Base-by-base conservation (phyloP, 2,888 invertebrate genomes). In the Belgica antarctica region DNA sequence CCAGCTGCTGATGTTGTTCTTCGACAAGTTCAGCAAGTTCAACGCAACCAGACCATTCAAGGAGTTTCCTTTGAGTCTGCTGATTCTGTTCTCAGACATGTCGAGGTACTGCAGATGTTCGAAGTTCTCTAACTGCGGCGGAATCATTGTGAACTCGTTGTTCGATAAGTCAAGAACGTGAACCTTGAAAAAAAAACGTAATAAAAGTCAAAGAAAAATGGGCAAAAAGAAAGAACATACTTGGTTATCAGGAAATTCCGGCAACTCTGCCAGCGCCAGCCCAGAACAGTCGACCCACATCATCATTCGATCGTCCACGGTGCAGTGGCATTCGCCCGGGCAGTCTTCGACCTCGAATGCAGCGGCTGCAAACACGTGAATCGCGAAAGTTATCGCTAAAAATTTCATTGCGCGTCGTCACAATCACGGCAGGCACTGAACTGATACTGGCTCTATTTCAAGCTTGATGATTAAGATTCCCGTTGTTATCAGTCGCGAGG, bases 1-100 rank as follows among this genome's bases (percentile, higher is more conserved):
- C 87, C 87, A 86, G 65, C 82, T 78, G 27, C 78, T 80, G 72
- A 90, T 85, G 63, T 80, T 77, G 75, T 90, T 90, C 71, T 80
- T 82, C 24, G 86, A 84, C 72, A 90, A 78, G 76, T 88, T 84
- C 41, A 90, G 77, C 2, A 79, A 79, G 74, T 85, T 82, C 31
- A 90, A 79, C 22, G 82, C 79, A 1, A 78, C 81, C 27, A 88
- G 82, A 24, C 84, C 84, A 3, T 78, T 73, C 2, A 88, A 77
- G 68, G 83, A 80, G 73, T 81, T 76, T 59, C 75, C 74, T 1
- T 82, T 81, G 71, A 88, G 73, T 62, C 78, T 77, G n/a, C 74
- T 80, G 27, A 88, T 77, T 63, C 78, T 77, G 75, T 88, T 88
- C 71, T 77, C 74, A 0, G 84, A 82, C 57, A 86, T 73, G 76